Evolutionary conservation across 2,113 vertebrate genomes (phyloP).

Genomic region (Tychaedon coryphoeus): DNA sequence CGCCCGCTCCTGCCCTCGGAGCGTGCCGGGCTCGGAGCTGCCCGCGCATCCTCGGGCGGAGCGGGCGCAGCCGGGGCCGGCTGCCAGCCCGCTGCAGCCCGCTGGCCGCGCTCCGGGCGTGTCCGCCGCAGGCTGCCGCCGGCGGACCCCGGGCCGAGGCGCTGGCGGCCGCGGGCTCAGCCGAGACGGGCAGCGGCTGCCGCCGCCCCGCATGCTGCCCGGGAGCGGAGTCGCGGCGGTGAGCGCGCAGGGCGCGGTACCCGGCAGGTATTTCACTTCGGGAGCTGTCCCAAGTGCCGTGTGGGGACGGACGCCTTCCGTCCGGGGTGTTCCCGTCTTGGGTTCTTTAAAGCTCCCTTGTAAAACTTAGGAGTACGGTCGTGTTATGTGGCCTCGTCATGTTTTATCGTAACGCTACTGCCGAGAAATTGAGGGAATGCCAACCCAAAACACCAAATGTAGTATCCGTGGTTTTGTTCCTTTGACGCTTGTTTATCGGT

Average conservation of each 20-base stretch:
- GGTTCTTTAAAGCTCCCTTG: neutral
- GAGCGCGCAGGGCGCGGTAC: neutral
- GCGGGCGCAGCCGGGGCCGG: neutral
- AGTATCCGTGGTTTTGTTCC: rapidly evolving
- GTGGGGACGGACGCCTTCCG: neutral
- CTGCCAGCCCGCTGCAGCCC: neutral
- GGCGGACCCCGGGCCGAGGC: neutral
- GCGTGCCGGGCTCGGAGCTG: neutral
- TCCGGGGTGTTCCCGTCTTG: rapidly evolving
- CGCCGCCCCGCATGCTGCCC: neutral
- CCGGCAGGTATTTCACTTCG: neutral
- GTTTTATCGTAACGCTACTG: neutral
- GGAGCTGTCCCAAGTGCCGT: neutral
- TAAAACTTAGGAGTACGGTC: neutral
- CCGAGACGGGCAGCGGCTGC: neutral
- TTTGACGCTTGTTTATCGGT: neutral
- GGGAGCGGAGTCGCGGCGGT: neutral
- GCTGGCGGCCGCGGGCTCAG: neutral
- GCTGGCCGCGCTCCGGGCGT: neutral
- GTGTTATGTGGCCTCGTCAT: neutral
- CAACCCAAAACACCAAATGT: rapidly evolving
- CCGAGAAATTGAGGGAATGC: neutral
- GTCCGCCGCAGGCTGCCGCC: neutral
- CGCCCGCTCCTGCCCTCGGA: neutral
- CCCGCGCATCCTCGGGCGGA: neutral